Evolutionary conservation across 2,113 vertebrate species (phyloP).

Genomic region (Siniperca chuatsi): DNA sequence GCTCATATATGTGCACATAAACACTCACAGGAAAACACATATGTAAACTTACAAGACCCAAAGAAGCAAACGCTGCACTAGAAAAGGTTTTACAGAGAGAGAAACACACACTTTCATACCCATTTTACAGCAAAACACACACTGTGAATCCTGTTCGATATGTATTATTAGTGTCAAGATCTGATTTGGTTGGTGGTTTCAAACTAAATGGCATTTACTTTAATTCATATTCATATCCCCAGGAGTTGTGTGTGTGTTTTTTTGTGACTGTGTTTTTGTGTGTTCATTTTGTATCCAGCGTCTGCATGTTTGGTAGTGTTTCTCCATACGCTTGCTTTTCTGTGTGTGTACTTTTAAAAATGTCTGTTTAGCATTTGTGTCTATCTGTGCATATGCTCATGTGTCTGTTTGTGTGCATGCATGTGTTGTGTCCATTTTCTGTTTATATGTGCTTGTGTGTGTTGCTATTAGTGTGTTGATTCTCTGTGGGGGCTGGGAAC

Average conservation of each 20-base stretch:
- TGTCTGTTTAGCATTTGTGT: neutral
- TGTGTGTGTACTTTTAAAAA: neutral
- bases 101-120: neutral
- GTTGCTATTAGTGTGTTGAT: conserved; percentile 3
- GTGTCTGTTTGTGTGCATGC: neutral
- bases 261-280: neutral
- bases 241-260: neutral
- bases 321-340: neutral
- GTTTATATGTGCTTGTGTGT: neutral
- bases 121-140: too few relatives aligned
- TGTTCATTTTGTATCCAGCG: neutral
- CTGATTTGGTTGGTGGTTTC: neutral
- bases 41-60: neutral
- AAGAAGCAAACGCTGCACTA: neutral
- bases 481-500: conserved; percentile 48
- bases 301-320: neutral
- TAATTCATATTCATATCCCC: neutral
- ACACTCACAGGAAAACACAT: neutral
- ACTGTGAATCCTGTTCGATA: neutral
- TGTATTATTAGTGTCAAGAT: conserved; percentile 12
- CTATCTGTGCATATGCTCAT: too few relatives aligned
- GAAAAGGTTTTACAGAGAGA: neutral
- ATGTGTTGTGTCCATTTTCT: neutral
- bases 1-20: neutral
- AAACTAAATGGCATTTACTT: conserved; percentile 1